Evolutionary conservation across 2,888 invertebrate species (phyloP), one percentile per base, ranked within the genome.

Genomic region (Elegia similella): DNA sequence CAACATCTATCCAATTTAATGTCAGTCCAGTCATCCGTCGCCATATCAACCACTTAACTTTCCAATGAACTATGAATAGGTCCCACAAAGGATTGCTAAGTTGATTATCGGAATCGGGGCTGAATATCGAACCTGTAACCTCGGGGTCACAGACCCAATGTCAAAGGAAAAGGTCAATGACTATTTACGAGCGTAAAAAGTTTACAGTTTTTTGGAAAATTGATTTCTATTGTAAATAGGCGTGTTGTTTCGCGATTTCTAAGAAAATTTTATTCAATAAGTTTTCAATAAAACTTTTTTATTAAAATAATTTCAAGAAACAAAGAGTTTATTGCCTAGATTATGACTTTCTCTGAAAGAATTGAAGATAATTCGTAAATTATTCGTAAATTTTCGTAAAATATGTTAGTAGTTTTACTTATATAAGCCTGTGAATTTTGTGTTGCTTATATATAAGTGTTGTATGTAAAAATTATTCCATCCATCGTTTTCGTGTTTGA

Each of bases 71-170:
- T 50, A 16, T 34, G 32, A 46, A 55, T 30, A 34, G 32, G 29
- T 34, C 12, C 32, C 15, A 53, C 53, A 53, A 55, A 44, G 32
- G 42, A 38, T 42, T 13, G 56, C 47, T 56, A 56, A 48, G 47
- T 15, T 56, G 56, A 48, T 56, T 48, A 32, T 34, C 50, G 34
- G 50, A 15, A 42, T 42, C 42, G 55, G 15, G 34, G 46, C 23
- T 55, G 55, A 29, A 29, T 48, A 47, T 55, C 56, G 56, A 56
- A 56, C 48, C 42, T 29, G 48, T 16, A 48, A 56, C 56, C 48
- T 56, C 48, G 42, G 29, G 56, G 56, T 56, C 56, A 56, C 42
- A 42, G 56, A 50, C 48, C 56, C 48, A 56, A 56, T 56, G 48
- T 56, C 38, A 29, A 47, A 17, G 32, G 15, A 43, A 42, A 38